Base-by-base conservation (phyloP, 2,113 vertebrate genomes). In the Cygnus buccinator region DNA sequence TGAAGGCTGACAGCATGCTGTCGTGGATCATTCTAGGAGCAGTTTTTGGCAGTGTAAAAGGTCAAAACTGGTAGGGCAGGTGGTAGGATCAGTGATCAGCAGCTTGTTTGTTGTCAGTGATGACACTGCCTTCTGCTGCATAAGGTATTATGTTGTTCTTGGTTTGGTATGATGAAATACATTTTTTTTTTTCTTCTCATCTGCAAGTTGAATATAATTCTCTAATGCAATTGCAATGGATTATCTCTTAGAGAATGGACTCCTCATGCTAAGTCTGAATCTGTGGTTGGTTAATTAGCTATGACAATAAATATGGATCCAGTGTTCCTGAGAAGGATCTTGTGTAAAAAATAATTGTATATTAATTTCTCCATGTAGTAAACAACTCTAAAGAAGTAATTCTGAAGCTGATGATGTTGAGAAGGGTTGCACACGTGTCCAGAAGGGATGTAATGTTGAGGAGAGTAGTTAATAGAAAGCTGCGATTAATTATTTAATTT, bases 191-290 rank as follows among this genome's bases (percentile, higher is more conserved):
- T 54, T 82, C 57, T 82, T 82, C 44, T 84, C 18, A 76, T 1
- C 7, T 55, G 8, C 0, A 0, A 46, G 28, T 16, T 78, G n/a
- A 89, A 39, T 57, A 23, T 19, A 29, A 46, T 6, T 5, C 8
- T 87, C 23, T 66, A 23, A 33, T 13, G 33, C 29, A 43, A 16
- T 2, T 59, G 41, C 11, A 15, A 58, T 19, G 25, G 48, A 12
- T 89, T 82, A 19, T 15, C 21, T 78, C 13, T 73, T 29, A 68
- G 29, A 68, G 43, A 72, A 68, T 23, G 39, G 35, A 41, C 6
- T 67, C 16, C 19, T 80, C 11, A 12, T 35, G 41, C 9, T 31
- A 62, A 44, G 3, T 52, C 37, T 77, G 57, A 71, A 39, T 55
- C 28, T 71, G 14, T 52, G 23, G 37, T 67, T 73, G 11, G 4